Base-by-base conservation (phyloP, 2,888 invertebrate genomes). In the Thalpophila matura region DNA sequence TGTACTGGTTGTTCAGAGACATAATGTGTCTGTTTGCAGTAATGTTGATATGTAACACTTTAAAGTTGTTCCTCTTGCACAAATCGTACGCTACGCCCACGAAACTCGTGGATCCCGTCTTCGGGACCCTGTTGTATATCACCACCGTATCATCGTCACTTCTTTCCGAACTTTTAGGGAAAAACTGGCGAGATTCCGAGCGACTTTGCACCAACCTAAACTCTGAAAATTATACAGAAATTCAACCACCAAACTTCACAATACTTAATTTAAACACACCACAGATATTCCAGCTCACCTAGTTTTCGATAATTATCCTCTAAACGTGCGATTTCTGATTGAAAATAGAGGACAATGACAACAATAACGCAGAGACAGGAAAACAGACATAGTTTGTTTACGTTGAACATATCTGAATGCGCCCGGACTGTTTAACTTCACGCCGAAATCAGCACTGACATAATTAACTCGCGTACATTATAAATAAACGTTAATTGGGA, bases 51-150 rank as follows among this genome's bases (percentile, higher is more conserved):
- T 99, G 99, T 79, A 99, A 95, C 26, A 95, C 95, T 89, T 95
- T 95, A 53, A 94, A 95, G 67, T 92, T 91, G 74, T 96, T 97
- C 87, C 96, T 97, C 85, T 97, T 96, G 89, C 98, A 98, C 65
- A 98, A 92, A 90, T 98, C 98, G 85, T 99, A 98, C 0, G 98
- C 98, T 62, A 98, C 96, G 62, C 98, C 98, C 72, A 98, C 98
- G 88, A 99, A 98, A 92, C 99, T 99, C 7, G 99, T 99, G 18
- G 99, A 99, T 14, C 98, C 99, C 29, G 99, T 99, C 94, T 99
- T 99, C 7, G 99, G 99, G 59, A 99, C 99, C 83, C 99, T 96
- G 91, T 99, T 99, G 91, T 99, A 99, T 80, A 99, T 97, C 67
- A 99, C 96, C 47, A 99, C 96, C 70, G 97, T 87, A 84, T 97